Evolutionary conservation across 2,888 invertebrate species (phyloP).

Genomic region (Chesias legatella): DNA sequence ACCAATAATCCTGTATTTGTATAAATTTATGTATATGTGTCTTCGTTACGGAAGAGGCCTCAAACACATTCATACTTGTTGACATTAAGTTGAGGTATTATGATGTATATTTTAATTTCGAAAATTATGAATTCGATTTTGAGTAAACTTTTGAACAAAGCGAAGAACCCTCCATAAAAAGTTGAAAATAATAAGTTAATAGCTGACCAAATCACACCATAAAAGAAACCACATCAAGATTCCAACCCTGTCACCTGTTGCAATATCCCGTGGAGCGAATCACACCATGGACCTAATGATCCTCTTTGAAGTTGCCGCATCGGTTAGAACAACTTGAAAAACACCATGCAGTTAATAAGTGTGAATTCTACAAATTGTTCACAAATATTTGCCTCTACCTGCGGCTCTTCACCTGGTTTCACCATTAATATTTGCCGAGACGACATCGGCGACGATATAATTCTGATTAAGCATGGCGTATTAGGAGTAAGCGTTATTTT

Average conservation of each 20-base stretch:
- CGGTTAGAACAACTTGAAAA: constrained; percentile 48
- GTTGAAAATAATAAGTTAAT: constrained; percentile 2
- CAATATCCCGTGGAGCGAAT: constrained; percentile 60
- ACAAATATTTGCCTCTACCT: constrained; percentile 80
- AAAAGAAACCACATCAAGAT: constrained; percentile 20
- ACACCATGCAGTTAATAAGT: constrained; percentile 72
- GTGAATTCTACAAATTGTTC: constrained; percentile 78
- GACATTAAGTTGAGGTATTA: too few relatives aligned
- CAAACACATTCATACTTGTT: too few relatives aligned
- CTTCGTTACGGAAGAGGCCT: too few relatives aligned
- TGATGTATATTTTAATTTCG: too few relatives aligned
- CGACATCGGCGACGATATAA: constrained; percentile 63
- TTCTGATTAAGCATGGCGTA: constrained; percentile 59
- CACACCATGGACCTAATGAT: constrained; percentile 65
- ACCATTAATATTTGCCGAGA: constrained; percentile 67
- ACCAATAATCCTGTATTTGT: too few relatives aligned
- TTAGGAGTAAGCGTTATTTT: constrained; percentile 40
- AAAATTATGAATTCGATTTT: too few relatives aligned
- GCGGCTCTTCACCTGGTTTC: constrained; percentile 53
- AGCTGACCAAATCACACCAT: constrained; percentile 18
- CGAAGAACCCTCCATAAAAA: too few relatives aligned
- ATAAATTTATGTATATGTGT: too few relatives aligned
- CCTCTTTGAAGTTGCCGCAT: constrained; percentile 57
- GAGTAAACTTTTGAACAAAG: too few relatives aligned
- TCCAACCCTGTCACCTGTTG: constrained; percentile 55